Evolutionary conservation across 2,113 vertebrate genomes (phyloP).

Genomic region (Vulpes ferrilata): DNA sequence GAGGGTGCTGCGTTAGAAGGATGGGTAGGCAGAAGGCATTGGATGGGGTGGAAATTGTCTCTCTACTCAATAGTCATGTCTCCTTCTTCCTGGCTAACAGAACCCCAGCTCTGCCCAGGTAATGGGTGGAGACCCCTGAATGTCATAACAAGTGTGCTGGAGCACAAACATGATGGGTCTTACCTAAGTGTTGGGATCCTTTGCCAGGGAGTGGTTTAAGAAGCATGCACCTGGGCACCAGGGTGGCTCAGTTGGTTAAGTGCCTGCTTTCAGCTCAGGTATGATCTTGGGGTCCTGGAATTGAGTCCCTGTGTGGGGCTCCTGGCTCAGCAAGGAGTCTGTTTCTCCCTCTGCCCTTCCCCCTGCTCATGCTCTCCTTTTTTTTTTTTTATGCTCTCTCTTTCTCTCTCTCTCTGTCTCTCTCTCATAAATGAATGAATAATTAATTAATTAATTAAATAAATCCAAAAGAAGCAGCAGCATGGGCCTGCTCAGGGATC

Average conservation of each 20-base stretch:
- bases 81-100: background rate
- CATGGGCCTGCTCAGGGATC: background rate
- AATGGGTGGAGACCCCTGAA: background rate
- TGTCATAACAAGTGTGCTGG: background rate
- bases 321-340: no score
- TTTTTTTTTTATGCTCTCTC: no score
- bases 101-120: background rate
- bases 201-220: background rate
- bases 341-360: no score
- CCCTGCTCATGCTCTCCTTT: no score
- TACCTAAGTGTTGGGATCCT: background rate
- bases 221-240: background rate
- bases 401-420: no score
- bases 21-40: fast-evolving
- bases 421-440: no score
- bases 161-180: background rate
- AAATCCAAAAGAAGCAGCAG: no score
- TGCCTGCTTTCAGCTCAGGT: no score
- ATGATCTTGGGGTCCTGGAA: no score
- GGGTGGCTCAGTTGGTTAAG: no score
- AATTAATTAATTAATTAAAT: no score
- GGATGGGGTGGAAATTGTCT: background rate
- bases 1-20: background rate
- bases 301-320: no score
- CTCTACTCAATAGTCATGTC: background rate